Percentiles rank a stretch among this genome's conserved stretches.
phyloP scores from a whole-genome alignment of 2,113 vertebrate genomes.

The Galemys pyrenaicus region DNA sequence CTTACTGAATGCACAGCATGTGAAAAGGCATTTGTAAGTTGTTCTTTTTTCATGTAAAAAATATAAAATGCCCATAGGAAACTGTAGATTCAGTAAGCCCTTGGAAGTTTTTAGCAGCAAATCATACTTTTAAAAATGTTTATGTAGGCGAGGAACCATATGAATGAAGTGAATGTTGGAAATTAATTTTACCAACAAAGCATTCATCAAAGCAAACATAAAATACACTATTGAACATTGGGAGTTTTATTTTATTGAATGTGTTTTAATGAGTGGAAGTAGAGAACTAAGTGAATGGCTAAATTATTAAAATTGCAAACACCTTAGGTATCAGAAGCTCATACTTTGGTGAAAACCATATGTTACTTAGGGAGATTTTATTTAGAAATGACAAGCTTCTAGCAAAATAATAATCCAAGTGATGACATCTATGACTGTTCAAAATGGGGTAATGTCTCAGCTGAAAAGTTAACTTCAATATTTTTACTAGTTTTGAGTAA shows the following conservation, averaged over 20 bases:
- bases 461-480: background rate
- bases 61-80: background rate
- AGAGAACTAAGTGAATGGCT: background rate
- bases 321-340: background rate
- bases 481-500: background rate
- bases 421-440: background rate
- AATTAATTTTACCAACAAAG: background rate
- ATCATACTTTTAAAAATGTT: background rate
- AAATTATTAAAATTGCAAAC: background rate
- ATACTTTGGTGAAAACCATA: background rate
- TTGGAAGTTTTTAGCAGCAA: background rate
- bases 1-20: background rate
- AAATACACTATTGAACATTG: background rate
- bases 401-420: background rate
- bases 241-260: background rate
- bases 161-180: background rate
- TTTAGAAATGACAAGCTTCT: background rate
- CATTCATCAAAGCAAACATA: too few species aligned
- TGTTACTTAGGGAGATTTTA: background rate
- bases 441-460: background rate
- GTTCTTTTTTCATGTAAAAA: background rate
- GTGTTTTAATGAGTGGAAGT: slow-evolving; percentile 1
- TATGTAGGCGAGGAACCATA: background rate
- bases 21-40: background rate
- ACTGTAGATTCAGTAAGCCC: background rate